Conservation (phyloP, 2,888 invertebrate species). For the Mythimna ferrago region DNA sequence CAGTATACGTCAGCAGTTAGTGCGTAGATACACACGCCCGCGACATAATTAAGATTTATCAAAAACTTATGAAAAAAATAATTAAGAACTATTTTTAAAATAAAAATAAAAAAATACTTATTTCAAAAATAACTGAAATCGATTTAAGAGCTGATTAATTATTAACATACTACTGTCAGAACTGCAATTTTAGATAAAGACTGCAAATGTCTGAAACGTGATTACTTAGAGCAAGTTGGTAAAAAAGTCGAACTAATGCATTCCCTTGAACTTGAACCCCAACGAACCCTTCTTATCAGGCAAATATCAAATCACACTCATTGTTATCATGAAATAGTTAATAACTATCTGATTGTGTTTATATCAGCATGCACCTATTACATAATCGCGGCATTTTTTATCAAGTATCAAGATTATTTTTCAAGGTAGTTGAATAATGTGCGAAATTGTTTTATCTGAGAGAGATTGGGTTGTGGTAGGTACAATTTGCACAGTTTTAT, state of each 20-base stretch:
- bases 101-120: too few species aligned
- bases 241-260: background rate
- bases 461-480: background rate
- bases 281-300: constrained; percentile 15
- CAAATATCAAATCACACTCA: constrained; percentile 8
- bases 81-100: too few species aligned
- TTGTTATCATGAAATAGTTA: constrained; percentile 31
- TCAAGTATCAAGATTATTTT: constrained; percentile 14
- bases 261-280: constrained; percentile 27
- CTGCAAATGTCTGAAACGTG: too few species aligned
- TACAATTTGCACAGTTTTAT: background rate
- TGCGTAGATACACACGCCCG: too few species aligned
- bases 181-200: too few species aligned
- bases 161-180: too few species aligned
- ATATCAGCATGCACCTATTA: constrained; percentile 21
- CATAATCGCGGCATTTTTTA: constrained; percentile 35
- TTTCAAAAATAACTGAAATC: too few species aligned
- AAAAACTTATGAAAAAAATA: too few species aligned
- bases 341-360: constrained; percentile 10
- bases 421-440: constrained; percentile 1
- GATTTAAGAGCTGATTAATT: too few species aligned
- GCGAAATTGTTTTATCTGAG: background rate
- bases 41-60: too few species aligned
- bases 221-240: too few species aligned
- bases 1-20: too few species aligned